Conservation (phyloP, 30 jellyfish, hydroid and myxozoan genomes). For the Aurelia sp. region DNA sequence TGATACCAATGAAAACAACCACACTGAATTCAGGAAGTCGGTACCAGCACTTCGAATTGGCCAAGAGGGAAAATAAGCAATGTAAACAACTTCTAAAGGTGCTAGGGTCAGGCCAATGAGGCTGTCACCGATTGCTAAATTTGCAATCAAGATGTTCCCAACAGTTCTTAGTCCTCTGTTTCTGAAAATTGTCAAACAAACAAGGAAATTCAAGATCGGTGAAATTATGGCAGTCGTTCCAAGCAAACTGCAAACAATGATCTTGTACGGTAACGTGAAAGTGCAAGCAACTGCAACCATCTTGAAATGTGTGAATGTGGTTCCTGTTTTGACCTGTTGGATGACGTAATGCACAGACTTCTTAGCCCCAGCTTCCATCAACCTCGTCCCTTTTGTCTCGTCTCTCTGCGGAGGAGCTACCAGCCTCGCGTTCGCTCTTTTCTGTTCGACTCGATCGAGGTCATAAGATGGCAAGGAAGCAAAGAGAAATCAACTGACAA, state of each 20-base stretch:
- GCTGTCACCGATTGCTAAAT: constrained; percentile 59
- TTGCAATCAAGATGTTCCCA: constrained; percentile 58
- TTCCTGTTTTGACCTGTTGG: too few species aligned
- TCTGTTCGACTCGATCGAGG: too few species aligned
- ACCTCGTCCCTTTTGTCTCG: too few species aligned
- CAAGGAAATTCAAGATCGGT: constrained; percentile 42
- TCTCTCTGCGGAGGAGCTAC: too few species aligned
- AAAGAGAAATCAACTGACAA: too few species aligned
- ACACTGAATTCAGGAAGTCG: constrained; percentile 41
- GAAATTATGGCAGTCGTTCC: constrained; percentile 48
- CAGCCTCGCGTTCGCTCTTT: too few species aligned
- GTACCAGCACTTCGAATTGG: constrained; percentile 63
- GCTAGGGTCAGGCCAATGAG: constrained; percentile 45
- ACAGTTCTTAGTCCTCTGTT: constrained; percentile 24
- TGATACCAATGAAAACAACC: constrained; percentile 71
- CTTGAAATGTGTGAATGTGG: too few species aligned
- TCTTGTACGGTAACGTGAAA: constrained; percentile 25
- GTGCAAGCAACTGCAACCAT: constrained; percentile 22
- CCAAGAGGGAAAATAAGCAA: constrained; percentile 68
- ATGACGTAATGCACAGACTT: too few species aligned
- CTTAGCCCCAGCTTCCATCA: too few species aligned
- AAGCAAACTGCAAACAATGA: constrained; percentile 25
- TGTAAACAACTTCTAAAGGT: constrained; percentile 55
- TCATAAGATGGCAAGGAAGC: too few species aligned
- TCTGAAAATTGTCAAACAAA: constrained; percentile 42